Evolutionary conservation across 2,113 vertebrate species (phyloP).

Genomic region (Campylomormyrus numenius): DNA sequence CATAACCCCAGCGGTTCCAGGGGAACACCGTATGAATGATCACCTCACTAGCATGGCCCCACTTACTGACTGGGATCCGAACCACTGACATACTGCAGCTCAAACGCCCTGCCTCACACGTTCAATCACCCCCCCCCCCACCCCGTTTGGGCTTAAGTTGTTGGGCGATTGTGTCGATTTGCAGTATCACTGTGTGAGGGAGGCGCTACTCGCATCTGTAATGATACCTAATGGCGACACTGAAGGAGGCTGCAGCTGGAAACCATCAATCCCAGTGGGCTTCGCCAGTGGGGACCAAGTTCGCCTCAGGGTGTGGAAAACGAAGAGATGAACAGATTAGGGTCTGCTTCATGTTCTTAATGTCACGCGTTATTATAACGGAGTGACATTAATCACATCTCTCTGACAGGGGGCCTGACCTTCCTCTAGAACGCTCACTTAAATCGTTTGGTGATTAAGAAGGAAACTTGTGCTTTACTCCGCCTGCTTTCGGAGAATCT

Average conservation of each 20-base stretch:
- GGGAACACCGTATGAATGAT: not conserved
- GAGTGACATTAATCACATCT: not conserved
- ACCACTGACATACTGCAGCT: not conserved
- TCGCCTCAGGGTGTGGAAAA: not conserved
- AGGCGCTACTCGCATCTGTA: not conserved
- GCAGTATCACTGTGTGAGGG: not conserved
- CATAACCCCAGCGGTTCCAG: not conserved
- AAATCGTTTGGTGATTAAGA: not conserved
- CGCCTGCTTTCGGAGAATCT: not conserved
- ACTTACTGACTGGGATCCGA: not conserved
- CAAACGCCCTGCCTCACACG: no score
- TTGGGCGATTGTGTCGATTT: not conserved
- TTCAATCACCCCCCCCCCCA: not conserved
- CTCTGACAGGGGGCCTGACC: not conserved
- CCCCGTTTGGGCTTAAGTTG: not conserved
- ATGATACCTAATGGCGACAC: not conserved
- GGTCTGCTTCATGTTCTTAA: not conserved
- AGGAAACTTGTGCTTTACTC: not conserved
- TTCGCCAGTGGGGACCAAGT: not conserved
- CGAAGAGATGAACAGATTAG: not conserved
- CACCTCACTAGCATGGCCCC: not conserved
- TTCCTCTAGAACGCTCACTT: not conserved
- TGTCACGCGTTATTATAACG: not conserved
- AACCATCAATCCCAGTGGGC: not conserved
- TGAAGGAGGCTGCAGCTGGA: not conserved